Conservation (phyloP, 2,888 invertebrate species). For the Xiphydria camelus region DNA sequence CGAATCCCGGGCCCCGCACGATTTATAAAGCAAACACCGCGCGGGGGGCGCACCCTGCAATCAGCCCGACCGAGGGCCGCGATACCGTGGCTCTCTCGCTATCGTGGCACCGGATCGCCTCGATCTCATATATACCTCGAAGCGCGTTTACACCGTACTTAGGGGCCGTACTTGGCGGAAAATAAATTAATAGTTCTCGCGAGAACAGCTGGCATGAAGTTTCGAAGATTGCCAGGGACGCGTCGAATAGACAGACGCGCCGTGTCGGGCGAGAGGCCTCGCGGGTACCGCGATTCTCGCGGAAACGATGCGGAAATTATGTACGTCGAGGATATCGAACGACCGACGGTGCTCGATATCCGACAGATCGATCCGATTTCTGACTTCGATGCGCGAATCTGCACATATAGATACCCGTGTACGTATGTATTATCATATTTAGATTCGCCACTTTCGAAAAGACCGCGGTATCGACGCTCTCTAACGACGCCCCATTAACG, state of each 20-base stretch:
- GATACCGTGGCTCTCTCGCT: slow-evolving; percentile 20
- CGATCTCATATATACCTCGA: slow-evolving; percentile 46
- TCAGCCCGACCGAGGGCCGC: slow-evolving; percentile 41
- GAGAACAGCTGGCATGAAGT: slow-evolving; percentile 39
- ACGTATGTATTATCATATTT: no score
- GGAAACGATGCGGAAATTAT: no score
- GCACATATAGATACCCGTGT: no score
- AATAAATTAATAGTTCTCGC: slow-evolving; percentile 53
- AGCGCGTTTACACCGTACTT: slow-evolving; percentile 54
- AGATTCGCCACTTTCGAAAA: no score
- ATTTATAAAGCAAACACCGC: slow-evolving; percentile 57
- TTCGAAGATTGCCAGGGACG: slow-evolving; percentile 37
- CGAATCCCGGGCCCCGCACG: slow-evolving; percentile 36
- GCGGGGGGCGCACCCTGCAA: slow-evolving; percentile 53
- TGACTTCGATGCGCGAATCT: no score
- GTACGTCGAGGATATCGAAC: no score
- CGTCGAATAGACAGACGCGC: neutral
- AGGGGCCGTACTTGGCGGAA: slow-evolving; percentile 45
- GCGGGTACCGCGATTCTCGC: no score
- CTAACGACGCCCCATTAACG: slow-evolving; percentile 29
- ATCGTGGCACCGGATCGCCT: slow-evolving; percentile 29
- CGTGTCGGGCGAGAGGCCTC: no score
- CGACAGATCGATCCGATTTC: no score
- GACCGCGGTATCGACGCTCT: no score
- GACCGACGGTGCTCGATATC: no score